phyloP scores from a whole-genome alignment of 2,888 invertebrate genomes.

The Drosophila conformis region DNA sequence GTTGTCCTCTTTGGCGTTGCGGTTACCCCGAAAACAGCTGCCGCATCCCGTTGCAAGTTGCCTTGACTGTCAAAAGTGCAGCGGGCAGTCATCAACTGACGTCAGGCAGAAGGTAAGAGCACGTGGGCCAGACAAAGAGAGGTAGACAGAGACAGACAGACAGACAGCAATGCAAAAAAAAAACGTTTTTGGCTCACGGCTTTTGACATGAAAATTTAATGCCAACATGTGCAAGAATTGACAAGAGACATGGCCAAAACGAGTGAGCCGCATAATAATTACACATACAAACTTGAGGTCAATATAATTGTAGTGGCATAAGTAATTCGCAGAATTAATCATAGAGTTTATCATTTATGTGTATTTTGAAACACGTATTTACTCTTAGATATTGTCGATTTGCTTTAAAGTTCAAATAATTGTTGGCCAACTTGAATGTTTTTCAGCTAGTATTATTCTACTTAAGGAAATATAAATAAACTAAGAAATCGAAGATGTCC shows the following conservation, averaged over 20 bases:
- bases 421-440: not conserved
- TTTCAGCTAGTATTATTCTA: not conserved
- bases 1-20: slow-evolving; percentile 29
- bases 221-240: slow-evolving; percentile 65
- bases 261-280: slow-evolving; percentile 38
- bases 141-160: not conserved
- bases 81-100: slow-evolving; percentile 26
- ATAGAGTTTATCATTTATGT: not conserved
- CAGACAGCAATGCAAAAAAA: not conserved
- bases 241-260: slow-evolving; percentile 28
- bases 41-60: slow-evolving; percentile 32
- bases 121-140: not conserved
- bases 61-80: slow-evolving; percentile 22
- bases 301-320: not conserved
- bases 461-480: no score
- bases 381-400: not conserved
- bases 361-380: not conserved
- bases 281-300: slow-evolving; percentile 16
- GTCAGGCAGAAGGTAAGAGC: slow-evolving; percentile 42
- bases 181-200: slow-evolving; percentile 13
- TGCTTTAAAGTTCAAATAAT: not conserved
- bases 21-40: slow-evolving; percentile 58
- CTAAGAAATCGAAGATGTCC: not conserved
- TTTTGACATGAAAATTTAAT: slow-evolving; percentile 44
- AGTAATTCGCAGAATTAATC: not conserved